phyloP scores from a whole-genome alignment of 2,888 invertebrate species.

The Chymomyza procnemis region DNA sequence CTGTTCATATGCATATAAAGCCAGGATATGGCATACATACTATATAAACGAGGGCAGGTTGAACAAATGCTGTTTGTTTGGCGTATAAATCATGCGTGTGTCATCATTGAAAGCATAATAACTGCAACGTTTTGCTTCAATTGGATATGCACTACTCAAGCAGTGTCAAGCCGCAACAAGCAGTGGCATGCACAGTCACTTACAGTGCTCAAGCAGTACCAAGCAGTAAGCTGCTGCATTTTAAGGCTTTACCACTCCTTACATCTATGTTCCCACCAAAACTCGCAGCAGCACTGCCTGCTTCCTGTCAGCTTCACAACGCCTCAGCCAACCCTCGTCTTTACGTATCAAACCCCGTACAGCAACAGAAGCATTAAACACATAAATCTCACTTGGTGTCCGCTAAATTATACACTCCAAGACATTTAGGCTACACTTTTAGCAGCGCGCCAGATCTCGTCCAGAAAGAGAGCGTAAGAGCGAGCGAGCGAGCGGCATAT shows the following conservation, averaged over 20 bases:
- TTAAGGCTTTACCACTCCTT: too few species aligned
- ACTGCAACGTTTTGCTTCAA: too few species aligned
- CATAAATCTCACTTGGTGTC: conserved; percentile 79
- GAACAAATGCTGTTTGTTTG: neutral
- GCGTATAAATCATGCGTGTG: too few species aligned
- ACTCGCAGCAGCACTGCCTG: too few species aligned
- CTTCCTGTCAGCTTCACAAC: neutral
- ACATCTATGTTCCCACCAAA: too few species aligned
- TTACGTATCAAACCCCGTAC: neutral
- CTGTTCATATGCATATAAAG: neutral
- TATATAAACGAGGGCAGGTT: too few species aligned
- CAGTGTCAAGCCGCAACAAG: too few species aligned
- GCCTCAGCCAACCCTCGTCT: neutral
- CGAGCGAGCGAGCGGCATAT: neutral
- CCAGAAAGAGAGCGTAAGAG: neutral
- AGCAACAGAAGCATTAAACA: conserved; percentile 67
- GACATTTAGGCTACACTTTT: conserved; percentile 78
- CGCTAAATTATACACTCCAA: conserved; percentile 78
- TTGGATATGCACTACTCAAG: too few species aligned
- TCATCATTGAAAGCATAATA: too few species aligned
- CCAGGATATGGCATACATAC: neutral
- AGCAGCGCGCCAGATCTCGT: conserved; percentile 20
- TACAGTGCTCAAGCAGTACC: too few species aligned
- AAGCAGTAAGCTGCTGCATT: too few species aligned
- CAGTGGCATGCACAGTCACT: too few species aligned